Base-by-base conservation (phyloP, 1,140 invertebrate species). In the Oncopodura yosiiana region DNA sequence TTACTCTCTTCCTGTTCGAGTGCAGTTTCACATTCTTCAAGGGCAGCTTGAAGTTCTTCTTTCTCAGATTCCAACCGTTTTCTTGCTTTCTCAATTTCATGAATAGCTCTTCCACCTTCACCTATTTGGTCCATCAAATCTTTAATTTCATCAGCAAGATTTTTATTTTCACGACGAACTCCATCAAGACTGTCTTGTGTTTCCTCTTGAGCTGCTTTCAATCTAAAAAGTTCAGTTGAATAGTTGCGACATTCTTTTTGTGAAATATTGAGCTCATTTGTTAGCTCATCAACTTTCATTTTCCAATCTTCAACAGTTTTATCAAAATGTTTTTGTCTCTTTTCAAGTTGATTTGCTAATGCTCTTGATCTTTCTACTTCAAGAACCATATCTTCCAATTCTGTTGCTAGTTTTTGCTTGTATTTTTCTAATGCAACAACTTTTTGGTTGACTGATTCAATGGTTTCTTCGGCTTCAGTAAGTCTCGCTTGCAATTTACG, bases 261-360 rank as follows among this genome's bases (percentile, higher is more conserved):
- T 70, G 90, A 91, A 66, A 87, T 91, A 71, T 98, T 94, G 45
- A 99, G 80, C 75, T 98, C 94, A 65, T 87, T 85, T 61, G 91
- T 87, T 58, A 98, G 80, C 71, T 97, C 94, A 67, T 95, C 91
- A 69, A 92, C 90, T 79, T 97, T 97, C 74, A 94, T 86, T 76
- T 97, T 96, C 94, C 94, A 99, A 85, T 99, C 95, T 63, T 88
- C 84, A 71, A 98, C 90, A 73, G 95, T 92, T 76, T 96, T 97
- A 80, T 99, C 95, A 78, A 98, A 97, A 64, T 87, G 87, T 77
- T 96, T 96, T 76, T 97, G 93, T 77, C 96, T 97, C 87, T 99
- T 99, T 75, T 99, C 95, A 62, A 95, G 84, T 50, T 89, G 85
- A 69, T 89, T 88, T 69, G 93, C 92, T 69, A 95, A 87, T 41